Evolutionary conservation across 2,888 invertebrate species (phyloP).

Genomic region (Criorhina ranunculi): DNA sequence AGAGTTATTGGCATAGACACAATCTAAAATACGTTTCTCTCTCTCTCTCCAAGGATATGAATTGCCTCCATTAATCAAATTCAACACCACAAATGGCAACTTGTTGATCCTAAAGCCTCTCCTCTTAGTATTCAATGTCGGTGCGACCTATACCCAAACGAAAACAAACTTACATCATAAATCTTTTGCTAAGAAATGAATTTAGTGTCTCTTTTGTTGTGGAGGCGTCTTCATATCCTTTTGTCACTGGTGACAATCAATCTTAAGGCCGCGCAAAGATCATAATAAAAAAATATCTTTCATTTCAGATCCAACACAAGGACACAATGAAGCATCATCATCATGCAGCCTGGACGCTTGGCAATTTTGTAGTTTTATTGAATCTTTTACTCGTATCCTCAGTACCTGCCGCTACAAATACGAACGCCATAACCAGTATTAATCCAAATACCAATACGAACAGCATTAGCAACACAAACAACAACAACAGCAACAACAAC

Average conservation of each 20-base stretch:
- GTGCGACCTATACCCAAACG: constrained; percentile 28
- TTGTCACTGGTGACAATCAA: constrained; percentile 30
- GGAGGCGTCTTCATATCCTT: constrained; percentile 14
- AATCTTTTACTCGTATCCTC: constrained; percentile 65
- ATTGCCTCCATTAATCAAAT: constrained; percentile 73
- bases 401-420: constrained; percentile 68
- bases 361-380: constrained; percentile 57
- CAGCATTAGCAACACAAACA: constrained; percentile 37
- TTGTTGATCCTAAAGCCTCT: constrained; percentile 68
- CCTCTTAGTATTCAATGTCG: constrained; percentile 64
- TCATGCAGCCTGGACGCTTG: constrained; percentile 65
- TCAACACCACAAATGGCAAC: constrained; percentile 61
- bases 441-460: constrained; percentile 57
- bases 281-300: not conserved
- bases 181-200: constrained; percentile 63
- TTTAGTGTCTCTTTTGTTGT: constrained; percentile 37
- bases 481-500: constrained; percentile 43
- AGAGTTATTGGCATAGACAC: constrained; percentile 63
- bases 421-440: constrained; percentile 50
- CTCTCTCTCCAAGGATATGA: constrained; percentile 57
- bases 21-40: constrained; percentile 46
- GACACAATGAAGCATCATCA: constrained; percentile 60
- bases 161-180: constrained; percentile 61
- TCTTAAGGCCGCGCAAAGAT: not conserved
- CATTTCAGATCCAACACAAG: constrained; percentile 53